phyloP scores from a whole-genome alignment of 2,888 invertebrate genomes.

The Synanthedon tipuliformis region DNA sequence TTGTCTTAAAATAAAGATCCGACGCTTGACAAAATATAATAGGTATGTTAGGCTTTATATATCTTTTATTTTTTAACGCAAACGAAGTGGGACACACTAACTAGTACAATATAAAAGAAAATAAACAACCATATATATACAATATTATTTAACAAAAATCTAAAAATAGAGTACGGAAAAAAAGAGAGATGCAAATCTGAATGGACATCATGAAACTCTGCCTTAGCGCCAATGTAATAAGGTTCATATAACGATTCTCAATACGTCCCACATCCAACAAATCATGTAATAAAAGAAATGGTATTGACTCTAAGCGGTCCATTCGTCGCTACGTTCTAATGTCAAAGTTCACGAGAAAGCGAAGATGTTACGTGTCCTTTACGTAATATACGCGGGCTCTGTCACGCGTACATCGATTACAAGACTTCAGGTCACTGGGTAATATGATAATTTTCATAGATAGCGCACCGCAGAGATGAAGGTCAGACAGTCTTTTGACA shows the following conservation, averaged over 20 bases:
- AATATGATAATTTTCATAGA: neutral
- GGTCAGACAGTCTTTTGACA: neutral
- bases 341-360: constrained; percentile 36
- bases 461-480: neutral
- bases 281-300: constrained; percentile 3
- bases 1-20: too few relatives aligned
- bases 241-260: neutral
- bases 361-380: constrained; percentile 24
- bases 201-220: too few relatives aligned
- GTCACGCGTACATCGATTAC: constrained; percentile 20
- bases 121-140: too few relatives aligned
- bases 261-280: constrained; percentile 1
- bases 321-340: constrained; percentile 13
- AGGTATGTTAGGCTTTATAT: too few relatives aligned
- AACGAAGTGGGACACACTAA: too few relatives aligned
- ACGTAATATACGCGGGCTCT: constrained; percentile 11
- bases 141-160: too few relatives aligned
- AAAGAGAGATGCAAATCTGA: too few relatives aligned
- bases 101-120: too few relatives aligned
- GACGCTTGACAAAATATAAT: too few relatives aligned
- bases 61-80: too few relatives aligned
- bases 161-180: too few relatives aligned
- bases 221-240: too few relatives aligned
- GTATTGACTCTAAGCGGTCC: constrained; percentile 1
- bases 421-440: constrained; percentile 29